These are phyloP conservation scores for Crocodylus rhombifer DNA, from an alignment of 2,797 vertebrate species.

Conservation along the genomic window DNA sequence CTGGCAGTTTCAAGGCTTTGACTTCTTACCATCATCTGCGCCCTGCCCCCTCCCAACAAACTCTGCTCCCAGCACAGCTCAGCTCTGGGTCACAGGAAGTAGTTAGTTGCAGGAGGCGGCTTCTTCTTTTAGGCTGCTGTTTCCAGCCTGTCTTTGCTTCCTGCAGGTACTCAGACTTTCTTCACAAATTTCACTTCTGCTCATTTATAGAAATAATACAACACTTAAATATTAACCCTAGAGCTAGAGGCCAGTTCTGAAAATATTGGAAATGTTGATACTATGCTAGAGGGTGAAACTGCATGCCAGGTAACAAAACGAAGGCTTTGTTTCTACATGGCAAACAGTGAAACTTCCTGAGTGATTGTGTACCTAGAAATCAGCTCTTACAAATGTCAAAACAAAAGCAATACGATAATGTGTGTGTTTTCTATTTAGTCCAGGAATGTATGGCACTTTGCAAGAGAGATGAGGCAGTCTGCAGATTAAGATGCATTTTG, in stretches of 20 bases:
- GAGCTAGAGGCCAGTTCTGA: neutral
- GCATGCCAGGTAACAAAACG: fast-evolving
- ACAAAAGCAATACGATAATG: neutral
- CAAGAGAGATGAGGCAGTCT: neutral
- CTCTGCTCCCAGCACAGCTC: neutral
- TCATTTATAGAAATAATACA: neutral
- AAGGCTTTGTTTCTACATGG: neutral
- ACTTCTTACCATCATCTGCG: fast-evolving
- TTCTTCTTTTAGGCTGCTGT: fast-evolving
- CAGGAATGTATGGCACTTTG: neutral
- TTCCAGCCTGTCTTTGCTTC: fast-evolving
- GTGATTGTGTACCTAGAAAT: neutral
- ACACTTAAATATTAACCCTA: fast-evolving
- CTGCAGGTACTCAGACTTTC: neutral
- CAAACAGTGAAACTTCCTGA: fast-evolving
- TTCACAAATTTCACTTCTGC: neutral
- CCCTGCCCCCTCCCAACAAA: neutral
- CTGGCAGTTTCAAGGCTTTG: neutral
- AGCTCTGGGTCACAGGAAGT: neutral
- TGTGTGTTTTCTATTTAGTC: neutral
- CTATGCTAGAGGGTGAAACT: neutral
- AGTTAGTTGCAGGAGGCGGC: fast-evolving
- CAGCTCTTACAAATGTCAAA: neutral
- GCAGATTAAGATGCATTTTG: neutral
- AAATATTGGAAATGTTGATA: neutral